These are phyloP conservation scores for Acleris cristana DNA, from an alignment of 2,888 invertebrate genomes.

Conservation along the genomic window DNA sequence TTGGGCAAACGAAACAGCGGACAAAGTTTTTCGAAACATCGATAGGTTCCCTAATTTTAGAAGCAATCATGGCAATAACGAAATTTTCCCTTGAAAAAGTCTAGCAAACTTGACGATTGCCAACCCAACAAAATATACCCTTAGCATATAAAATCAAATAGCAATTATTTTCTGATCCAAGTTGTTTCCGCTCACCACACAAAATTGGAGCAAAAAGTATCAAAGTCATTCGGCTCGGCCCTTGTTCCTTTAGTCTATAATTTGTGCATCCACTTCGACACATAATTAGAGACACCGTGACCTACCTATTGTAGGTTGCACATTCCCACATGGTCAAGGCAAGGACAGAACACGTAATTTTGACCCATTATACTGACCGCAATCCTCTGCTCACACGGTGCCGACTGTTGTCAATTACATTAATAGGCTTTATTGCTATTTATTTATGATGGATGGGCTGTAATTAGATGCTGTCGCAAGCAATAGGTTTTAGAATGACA, in stretches of 20 bases:
- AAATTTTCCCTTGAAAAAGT: no score
- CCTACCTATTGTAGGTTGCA: conserved; percentile 73
- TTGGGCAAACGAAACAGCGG: no score
- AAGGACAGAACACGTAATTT: conserved; percentile 79
- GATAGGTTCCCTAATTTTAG: no score
- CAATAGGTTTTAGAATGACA: background rate
- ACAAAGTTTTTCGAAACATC: no score
- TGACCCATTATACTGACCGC: conserved; percentile 77
- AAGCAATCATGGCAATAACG: no score
- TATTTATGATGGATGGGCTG: conserved; percentile 33
- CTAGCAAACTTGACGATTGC: no score
- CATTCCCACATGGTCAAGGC: conserved; percentile 72
- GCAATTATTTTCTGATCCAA: conserved; percentile 20
- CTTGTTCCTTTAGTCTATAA: conserved; percentile 71
- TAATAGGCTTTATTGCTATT: conserved; percentile 32
- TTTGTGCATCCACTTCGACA: conserved; percentile 76
- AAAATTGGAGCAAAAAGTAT: conserved; percentile 57
- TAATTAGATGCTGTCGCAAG: conserved; percentile 31
- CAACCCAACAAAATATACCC: background rate
- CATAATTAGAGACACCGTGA: conserved; percentile 76
- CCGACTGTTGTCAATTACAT: conserved; percentile 26
- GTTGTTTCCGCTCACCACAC: conserved; percentile 33
- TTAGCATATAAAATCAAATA: conserved; percentile 15
- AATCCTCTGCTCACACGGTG: conserved; percentile 60
- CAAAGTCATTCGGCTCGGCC: conserved; percentile 48